Evolutionary conservation across 2,113 vertebrate species (phyloP), one percentile per base, ranked within the genome.

Genomic region (Hemiprocne comata): DNA sequence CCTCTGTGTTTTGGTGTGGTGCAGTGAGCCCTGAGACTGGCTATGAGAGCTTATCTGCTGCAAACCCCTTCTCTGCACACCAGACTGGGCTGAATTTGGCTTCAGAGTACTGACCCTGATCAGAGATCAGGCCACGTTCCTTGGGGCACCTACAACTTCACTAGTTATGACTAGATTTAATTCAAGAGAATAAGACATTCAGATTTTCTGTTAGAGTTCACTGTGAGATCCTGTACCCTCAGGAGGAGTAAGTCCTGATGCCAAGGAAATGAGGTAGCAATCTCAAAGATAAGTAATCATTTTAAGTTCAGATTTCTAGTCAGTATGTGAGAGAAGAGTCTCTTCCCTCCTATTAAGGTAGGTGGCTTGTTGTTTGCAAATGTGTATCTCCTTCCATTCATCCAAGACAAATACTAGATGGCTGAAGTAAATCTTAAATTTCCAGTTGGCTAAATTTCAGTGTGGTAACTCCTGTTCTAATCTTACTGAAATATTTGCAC

Each of bases 31-130:
- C 53, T 13, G n/a, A 82, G 46, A 28, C 18, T 60, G 9, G 9
- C n/a, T 24, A 7, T 11, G 11, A 23, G 4, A 72, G 8, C 26
- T 17, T 54, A 16, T 18, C 33, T 33, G 34, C 0, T 0, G 17
- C 61, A 85, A 74, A 36, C 20, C 44, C 29, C 46, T 61, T 12
- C 60, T 48, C 16, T 62, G 77, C 24, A 23, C 17, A 16, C 57
- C 44, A 44, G 50, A 6, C 38, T 77, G 44, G 46, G 55, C 33
- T 85, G 46, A 57, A 26, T 6, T 57, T 80, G 71, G 23, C 51
- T 67, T 76, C 42, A 51, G n/a, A 44, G 25, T 48, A 26, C 61
- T 24, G 57, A 25, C 11, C 26, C 55, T 51, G 10, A 11, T 31
- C 34, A 48, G 46, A 54, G 44, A 9, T 26, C 5, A 17, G 17